A percentile compares a stretch with the other conserved stretches of the same genome.
Conservation (phyloP, 2,113 vertebrate genomes). For the Herpailurus yagouaroundi region DNA sequence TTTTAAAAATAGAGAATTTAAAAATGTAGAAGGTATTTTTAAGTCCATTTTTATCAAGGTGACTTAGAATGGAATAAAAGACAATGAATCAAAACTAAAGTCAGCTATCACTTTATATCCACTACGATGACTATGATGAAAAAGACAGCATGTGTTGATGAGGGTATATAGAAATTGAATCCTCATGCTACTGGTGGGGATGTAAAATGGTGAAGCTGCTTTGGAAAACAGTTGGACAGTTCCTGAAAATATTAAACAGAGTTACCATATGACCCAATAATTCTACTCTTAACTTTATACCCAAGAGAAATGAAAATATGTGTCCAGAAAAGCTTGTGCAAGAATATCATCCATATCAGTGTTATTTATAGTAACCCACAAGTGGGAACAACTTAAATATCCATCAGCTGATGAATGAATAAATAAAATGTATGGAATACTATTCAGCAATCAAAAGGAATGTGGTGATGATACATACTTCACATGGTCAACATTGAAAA, state of each 20-base stretch:
- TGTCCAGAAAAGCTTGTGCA: not conserved
- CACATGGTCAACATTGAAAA: not conserved
- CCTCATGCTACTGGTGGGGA: not conserved
- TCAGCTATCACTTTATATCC: not conserved
- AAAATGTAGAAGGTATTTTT: not conserved
- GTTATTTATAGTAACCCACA: not conserved
- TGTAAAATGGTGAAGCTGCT: not conserved
- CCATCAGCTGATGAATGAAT: not conserved
- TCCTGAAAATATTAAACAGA: not conserved
- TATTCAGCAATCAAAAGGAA: not conserved
- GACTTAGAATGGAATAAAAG: not conserved
- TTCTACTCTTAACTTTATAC: not conserved
- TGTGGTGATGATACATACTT: too few relatives aligned
- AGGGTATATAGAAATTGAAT: not conserved
- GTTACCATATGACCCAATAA: not conserved
- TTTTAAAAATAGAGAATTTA: not conserved
- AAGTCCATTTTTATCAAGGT: not conserved
- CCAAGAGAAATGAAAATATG: not conserved
- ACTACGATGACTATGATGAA: not conserved
- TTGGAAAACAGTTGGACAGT: not conserved
- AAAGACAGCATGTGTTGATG: not conserved
- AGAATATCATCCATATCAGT: not conserved
- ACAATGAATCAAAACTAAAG: not conserved
- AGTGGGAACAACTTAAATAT: not conserved
- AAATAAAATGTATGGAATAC: not conserved